Evolutionary conservation across 2,888 invertebrate genomes (phyloP).

Genomic region (Cantharis rustica): DNA sequence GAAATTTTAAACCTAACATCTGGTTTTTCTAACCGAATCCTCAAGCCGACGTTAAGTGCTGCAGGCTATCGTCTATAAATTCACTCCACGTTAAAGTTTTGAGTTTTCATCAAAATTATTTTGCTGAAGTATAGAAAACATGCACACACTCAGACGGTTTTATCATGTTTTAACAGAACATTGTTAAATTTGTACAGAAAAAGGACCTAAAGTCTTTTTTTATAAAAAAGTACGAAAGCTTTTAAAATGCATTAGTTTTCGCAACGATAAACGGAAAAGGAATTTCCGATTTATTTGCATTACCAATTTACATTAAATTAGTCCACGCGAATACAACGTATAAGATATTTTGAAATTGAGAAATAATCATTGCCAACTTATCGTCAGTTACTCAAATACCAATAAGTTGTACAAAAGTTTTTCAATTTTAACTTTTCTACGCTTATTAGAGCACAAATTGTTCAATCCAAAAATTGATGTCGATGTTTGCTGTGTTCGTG

Average conservation of each 20-base stretch:
- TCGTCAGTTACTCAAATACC: too few relatives aligned
- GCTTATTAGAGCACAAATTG: too few relatives aligned
- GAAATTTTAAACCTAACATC: neutral
- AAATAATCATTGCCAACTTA: too few relatives aligned
- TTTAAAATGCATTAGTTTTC: neutral
- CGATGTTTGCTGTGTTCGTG: too few relatives aligned
- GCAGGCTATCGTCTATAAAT: neutral
- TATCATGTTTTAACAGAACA: neutral
- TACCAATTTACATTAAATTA: neutral
- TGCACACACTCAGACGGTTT: neutral
- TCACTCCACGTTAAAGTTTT: neutral
- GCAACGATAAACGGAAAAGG: neutral
- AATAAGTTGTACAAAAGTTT: too few relatives aligned
- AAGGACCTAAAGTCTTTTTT: neutral
- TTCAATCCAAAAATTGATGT: too few relatives aligned
- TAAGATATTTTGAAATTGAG: too few relatives aligned
- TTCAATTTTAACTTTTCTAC: too few relatives aligned
- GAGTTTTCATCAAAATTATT: neutral
- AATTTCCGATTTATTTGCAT: neutral
- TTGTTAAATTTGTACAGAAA: neutral
- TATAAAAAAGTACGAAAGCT: neutral
- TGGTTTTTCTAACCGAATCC: neutral
- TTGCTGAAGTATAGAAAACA: neutral
- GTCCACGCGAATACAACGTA: too few relatives aligned
- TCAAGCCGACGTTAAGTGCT: neutral